Base-by-base conservation (phyloP, 2,113 vertebrate species). In the Sorex fumeus region DNA sequence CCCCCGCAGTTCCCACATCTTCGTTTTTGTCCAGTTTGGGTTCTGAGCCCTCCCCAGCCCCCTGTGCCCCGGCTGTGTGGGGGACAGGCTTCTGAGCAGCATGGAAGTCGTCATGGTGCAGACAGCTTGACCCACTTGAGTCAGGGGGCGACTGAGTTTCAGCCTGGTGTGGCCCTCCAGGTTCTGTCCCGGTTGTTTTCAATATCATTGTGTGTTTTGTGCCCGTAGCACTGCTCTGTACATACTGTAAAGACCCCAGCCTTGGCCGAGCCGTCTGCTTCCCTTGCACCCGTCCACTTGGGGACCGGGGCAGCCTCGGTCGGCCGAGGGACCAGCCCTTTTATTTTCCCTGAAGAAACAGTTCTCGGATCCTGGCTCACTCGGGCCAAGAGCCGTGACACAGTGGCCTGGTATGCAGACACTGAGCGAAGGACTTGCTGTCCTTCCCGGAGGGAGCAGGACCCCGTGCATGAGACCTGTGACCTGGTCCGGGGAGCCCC, bases 191-290 rank as follows among this genome's bases (percentile, higher is more conserved):
- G 91, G 89, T 95, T 93, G 89, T 95, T 95, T 88, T 91, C 67
- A 88, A 85, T 96, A 94, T 81, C 53, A 84, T 87, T 89, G 91
- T 95, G 89, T 94, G 96, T 96, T 95, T 93, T 95, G 92, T 97
- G 94, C 67, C 80, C 94, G 96, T 97, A 32, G 79, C 97, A 47
- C 95, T 96, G 64, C 97, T 98, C 97, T 99, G 99, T 99, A 99
- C 97, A 99, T 99, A 99, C 93, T 99, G 99, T 99, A 99, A 98
- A 99, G 98, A 99, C 18, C 27, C 64, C 85, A 57, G 77, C 45
- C 79, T 78, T 18, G 64, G 27, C 16, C 72, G 21, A 36, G 94
- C 87, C 88, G 57, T 84, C 80, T 69, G 67, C 76, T 91, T 87
- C 69, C 45, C 90, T 93, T 95, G 62, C 1, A 86, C 94, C 90